Base-by-base conservation (phyloP, 2,113 vertebrate genomes). In the Muntiacus reevesi region DNA sequence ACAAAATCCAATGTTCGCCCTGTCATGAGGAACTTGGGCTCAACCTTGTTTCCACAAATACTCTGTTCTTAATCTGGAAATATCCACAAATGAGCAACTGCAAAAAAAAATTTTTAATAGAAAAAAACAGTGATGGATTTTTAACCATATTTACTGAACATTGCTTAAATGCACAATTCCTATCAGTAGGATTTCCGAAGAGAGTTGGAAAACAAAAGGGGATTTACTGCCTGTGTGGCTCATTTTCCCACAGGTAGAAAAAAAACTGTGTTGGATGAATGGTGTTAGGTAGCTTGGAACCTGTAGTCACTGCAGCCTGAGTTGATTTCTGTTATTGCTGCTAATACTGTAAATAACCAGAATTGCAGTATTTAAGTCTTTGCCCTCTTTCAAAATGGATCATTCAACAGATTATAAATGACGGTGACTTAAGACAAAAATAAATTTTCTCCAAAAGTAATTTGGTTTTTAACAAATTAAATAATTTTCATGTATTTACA, bases 1-100 rank as follows among this genome's bases (percentile, higher is more conserved):
- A 60, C 62, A 87, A 74, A 98, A 93, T 81, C 55, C 87, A 87
- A 45, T 67, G 89, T 93, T 93, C 57, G 16, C 52, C 33, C 43
- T 30, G 23, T 92, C 62, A 54, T 57, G 83, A 83, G 36, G 82
- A 97, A 93, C 79, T 87, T 93, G 89, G 89, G 87, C 74, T 95
- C 95, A 94, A 79, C 33, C 55, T 91, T 79, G 67, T 82, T 91
- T 88, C 96, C 87, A 87, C 83, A 83, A 82, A 91, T 71, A 79
- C 86, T 52, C 82, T 74, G 87, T 83, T 60, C 54, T 60, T 82
- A 71, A 88, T 93, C 62, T 25, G 8, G 92, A 95, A 91, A 93
- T 57, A 91, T 71, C 59, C 79, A 60, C 40, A 90, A 55, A 5
- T 55, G 7, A 95, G 43, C 16, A 62, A 89, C 50, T 83, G 97